Evolutionary conservation across 2,113 vertebrate species (phyloP).

Genomic region (Ailurus styani): DNA sequence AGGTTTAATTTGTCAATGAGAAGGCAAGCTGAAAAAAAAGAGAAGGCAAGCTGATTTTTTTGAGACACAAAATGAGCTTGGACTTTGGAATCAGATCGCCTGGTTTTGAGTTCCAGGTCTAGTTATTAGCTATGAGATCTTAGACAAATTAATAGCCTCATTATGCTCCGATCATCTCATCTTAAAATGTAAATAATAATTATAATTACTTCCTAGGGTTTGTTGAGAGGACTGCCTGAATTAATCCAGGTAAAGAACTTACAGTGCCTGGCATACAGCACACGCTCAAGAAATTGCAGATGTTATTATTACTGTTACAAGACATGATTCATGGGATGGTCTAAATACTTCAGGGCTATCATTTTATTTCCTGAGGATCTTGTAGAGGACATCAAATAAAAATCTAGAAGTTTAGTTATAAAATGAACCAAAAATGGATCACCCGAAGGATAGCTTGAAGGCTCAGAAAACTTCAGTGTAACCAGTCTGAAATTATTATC

Average conservation of each 20-base stretch:
- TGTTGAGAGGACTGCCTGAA: not conserved
- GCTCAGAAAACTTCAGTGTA: not conserved
- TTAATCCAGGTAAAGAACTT: not conserved
- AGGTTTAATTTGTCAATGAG: not conserved
- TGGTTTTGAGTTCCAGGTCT: not conserved
- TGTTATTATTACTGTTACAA: not conserved
- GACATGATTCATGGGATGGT: not conserved
- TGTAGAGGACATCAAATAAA: slow-evolving; percentile 7
- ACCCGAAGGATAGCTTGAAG: not conserved
- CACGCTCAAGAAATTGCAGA: not conserved
- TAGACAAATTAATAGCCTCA: not conserved
- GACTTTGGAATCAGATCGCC: not conserved
- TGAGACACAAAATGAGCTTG: not conserved
- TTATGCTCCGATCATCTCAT: not conserved
- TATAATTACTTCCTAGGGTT: not conserved
- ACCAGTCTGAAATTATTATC: not conserved
- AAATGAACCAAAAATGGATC: not conserved
- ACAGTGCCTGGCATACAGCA: not conserved
- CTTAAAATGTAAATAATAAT: slow-evolving; percentile 27
- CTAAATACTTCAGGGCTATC: not conserved
- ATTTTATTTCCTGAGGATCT: not conserved
- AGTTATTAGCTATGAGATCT: not conserved
- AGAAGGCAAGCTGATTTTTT: not conserved
- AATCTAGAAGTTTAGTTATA: not conserved
- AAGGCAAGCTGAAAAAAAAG: not conserved